These are phyloP conservation scores for Xenops minutus DNA, from an alignment of 2,797 vertebrate species.

Conservation along the genomic window DNA sequence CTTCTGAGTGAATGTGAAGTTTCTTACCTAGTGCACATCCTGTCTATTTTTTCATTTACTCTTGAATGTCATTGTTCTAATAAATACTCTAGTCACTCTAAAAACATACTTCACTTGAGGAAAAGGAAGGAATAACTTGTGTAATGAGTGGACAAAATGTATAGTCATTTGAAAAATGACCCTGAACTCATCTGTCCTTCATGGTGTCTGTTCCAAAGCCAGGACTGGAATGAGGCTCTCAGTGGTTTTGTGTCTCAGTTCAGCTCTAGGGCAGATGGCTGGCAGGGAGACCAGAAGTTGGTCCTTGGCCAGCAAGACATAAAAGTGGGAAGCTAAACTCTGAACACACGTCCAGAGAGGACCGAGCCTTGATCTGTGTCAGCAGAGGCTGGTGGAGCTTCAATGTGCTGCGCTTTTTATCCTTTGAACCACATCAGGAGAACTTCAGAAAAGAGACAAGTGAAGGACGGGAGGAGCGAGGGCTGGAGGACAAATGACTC, in stretches of 20 bases:
- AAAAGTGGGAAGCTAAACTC: not conserved
- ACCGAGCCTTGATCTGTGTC: not conserved
- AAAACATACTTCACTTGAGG: not conserved
- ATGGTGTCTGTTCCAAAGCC: not conserved
- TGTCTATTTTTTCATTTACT: not conserved
- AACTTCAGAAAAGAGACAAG: not conserved
- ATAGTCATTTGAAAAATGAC: not conserved
- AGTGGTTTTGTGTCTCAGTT: not conserved
- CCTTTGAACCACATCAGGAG: not conserved
- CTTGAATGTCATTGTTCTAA: not conserved
- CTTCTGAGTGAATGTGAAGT: not conserved
- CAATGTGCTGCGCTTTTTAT: not conserved
- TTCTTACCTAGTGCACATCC: not conserved
- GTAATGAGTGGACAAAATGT: not conserved
- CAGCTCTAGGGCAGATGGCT: slow-evolving; percentile 21
- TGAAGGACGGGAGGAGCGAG: not conserved
- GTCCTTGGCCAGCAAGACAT: not conserved
- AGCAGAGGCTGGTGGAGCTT: not conserved
- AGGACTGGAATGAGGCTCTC: not conserved
- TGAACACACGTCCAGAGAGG: not conserved
- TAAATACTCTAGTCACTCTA: not conserved
- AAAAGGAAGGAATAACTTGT: not conserved
- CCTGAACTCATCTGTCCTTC: not conserved
- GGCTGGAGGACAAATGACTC: not conserved
- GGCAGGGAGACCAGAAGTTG: not conserved